Percentiles rank a stretch among this genome's conserved stretches.
These are phyloP conservation scores for Lithophane semibrunnea DNA, from an alignment of 2,888 invertebrate genomes.

Conservation along the genomic window DNA sequence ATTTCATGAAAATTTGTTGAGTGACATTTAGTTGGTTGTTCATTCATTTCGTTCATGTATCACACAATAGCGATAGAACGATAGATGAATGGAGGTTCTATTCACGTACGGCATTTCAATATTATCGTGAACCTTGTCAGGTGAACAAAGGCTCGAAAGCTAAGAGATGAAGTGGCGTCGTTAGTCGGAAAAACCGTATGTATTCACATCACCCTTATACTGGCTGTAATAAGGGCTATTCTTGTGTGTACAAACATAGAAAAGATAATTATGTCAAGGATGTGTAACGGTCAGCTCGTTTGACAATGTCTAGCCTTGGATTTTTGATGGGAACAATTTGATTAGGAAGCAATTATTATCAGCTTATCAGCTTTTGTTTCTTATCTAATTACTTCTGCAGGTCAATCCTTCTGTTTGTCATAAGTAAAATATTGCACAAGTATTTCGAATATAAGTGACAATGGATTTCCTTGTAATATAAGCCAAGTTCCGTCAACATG, in stretches of 20 bases:
- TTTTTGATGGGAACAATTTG: constrained; percentile 58
- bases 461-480: neutral
- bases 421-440: neutral
- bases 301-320: constrained; percentile 67
- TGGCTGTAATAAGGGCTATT: constrained; percentile 55
- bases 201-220: constrained; percentile 57
- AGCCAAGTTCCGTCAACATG: neutral
- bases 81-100: constrained; percentile 80
- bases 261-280: constrained; percentile 77
- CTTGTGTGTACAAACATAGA: constrained; percentile 57
- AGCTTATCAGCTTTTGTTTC: constrained; percentile 5
- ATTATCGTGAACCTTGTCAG: constrained; percentile 86
- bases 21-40: constrained; percentile 32
- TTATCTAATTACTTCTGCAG: neutral
- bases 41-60: constrained; percentile 67
- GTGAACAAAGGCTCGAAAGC: constrained; percentile 82
- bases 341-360: constrained; percentile 35
- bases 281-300: constrained; percentile 62
- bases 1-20: neutral
- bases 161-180: constrained; percentile 82
- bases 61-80: constrained; percentile 73
- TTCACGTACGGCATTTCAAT: constrained; percentile 85
- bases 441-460: neutral
- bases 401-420: neutral
- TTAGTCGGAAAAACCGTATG: constrained; percentile 75